Evolutionary conservation across 92 coral and sea anemone species (phyloP).

Genomic region (Epizoanthus illoricatus): DNA sequence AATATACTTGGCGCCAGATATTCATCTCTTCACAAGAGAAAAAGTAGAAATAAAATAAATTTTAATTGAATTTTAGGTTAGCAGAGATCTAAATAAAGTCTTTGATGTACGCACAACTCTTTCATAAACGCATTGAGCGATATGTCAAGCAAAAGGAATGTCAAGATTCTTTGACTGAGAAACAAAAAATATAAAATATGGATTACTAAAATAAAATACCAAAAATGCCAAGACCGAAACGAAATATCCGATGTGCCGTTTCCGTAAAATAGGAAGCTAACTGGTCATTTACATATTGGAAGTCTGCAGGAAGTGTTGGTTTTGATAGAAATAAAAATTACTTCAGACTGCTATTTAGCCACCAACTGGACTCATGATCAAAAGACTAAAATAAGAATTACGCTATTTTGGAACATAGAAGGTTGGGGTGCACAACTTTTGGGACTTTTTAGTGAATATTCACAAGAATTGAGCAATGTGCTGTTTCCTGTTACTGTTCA

Average conservation of each 20-base stretch:
- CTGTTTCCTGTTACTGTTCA: conserved; percentile 28
- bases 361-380: not conserved
- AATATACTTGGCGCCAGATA: not conserved
- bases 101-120: too few relatives aligned
- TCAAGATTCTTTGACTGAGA: not conserved
- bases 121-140: too few relatives aligned
- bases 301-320: conserved; percentile 11
- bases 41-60: not conserved
- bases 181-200: not conserved
- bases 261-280: conserved; percentile 20
- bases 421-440: conserved; percentile 22
- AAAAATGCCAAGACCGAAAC: not conserved
- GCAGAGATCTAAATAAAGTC: too few relatives aligned
- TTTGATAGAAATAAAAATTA: not conserved
- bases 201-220: not conserved
- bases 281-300: conserved; percentile 25
- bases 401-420: not conserved
- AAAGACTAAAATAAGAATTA: not conserved
- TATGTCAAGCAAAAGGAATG: too few relatives aligned
- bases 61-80: not conserved
- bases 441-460: conserved; percentile 17
- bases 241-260: conserved; percentile 12
- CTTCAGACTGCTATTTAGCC: not conserved
- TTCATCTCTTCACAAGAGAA: not conserved
- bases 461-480: conserved; percentile 15